A percentile compares a stretch with the other conserved stretches of the same genome.
phyloP scores from a whole-genome alignment of 2,888 invertebrate species.

The Drosophila demipolita region DNA sequence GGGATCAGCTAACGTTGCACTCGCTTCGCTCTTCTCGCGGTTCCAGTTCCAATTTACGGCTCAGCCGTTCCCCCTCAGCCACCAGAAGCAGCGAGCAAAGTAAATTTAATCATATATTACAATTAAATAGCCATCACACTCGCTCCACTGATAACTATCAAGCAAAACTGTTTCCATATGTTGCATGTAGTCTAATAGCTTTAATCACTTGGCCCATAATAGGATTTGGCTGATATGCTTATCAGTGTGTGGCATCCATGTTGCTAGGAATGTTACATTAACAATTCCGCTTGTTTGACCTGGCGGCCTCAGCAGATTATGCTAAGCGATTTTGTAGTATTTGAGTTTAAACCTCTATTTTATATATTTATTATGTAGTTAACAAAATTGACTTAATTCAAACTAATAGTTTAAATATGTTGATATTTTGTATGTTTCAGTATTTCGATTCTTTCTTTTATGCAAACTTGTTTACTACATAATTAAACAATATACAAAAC shows the following conservation, averaged over 20 bases:
- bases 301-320: constrained; percentile 6
- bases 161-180: constrained; percentile 7
- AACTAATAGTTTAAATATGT: neutral
- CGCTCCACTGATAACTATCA: constrained; percentile 18
- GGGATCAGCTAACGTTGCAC: constrained; percentile 66
- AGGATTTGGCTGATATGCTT: constrained; percentile 28
- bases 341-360: neutral
- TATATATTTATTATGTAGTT: neutral
- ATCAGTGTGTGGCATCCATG: constrained; percentile 33
- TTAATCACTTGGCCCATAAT: constrained; percentile 46
- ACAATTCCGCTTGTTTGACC: constrained; percentile 36
- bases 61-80: constrained; percentile 83
- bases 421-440: neutral
- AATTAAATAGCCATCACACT: constrained; percentile 4
- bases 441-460: too few species aligned
- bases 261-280: constrained; percentile 32
- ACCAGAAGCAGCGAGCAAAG: constrained; percentile 83
- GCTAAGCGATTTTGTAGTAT: constrained; percentile 6
- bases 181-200: constrained; percentile 21
- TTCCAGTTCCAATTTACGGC: constrained; percentile 74
- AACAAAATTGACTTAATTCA: too few species aligned
- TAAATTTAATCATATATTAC: constrained; percentile 62
- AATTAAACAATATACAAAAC: neutral
- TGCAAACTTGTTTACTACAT: neutral
- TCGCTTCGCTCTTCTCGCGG: constrained; percentile 65